Base-by-base conservation (phyloP, 2,797 vertebrate genomes). In the Spondyliosoma cantharus region DNA sequence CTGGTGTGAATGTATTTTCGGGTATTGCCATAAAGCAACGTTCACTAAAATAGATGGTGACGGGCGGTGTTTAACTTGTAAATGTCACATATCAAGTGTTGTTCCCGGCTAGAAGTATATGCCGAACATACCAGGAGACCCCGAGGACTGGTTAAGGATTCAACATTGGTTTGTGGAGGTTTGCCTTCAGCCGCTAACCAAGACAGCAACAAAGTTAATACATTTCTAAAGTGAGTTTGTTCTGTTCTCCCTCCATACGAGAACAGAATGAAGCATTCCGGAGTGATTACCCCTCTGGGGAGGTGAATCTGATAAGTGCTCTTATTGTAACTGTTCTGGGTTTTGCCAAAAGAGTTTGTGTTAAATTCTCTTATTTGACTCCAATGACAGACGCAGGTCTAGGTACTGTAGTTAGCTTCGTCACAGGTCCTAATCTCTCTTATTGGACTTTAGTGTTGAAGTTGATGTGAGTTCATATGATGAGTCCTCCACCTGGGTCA, bases 201-300 rank as follows among this genome's bases (percentile, higher is more conserved):
- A 48, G 54, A 64, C 37, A 56, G 64, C 56, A 45, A 46, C 24
- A 61, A 50, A 78, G 16, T 22, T 56, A 0, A 45, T 45, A 3
- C 0, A 7, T 71, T 53, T 68, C 4, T 27, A 20, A 1, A 2
- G 45, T 1, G 53, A n/a, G 64, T 69, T 73, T 43, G 59, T 29
- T 43, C 8, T 4, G 17, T 4, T 24, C 20, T 62, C 4, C 37
- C 27, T 57, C n/a, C 46, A 20, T 3, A 19, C 0, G 65, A 59
- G 74, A 25, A 68, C 50, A 61, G 17, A 48, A n/a, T 32, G 66
- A 17, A 20, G 56, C 70, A n/a, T 75, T 78, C 66, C 67, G 1
- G 29, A 62, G 59, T 13, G 80, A 64, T 70, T 54, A 54, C 1
- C 19, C 65, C 71, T 57, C 52, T 37, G 3, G 11, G 5, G n/a